Evolutionary conservation across 2,113 vertebrate species (phyloP).

Genomic region (Aramus guarauna): DNA sequence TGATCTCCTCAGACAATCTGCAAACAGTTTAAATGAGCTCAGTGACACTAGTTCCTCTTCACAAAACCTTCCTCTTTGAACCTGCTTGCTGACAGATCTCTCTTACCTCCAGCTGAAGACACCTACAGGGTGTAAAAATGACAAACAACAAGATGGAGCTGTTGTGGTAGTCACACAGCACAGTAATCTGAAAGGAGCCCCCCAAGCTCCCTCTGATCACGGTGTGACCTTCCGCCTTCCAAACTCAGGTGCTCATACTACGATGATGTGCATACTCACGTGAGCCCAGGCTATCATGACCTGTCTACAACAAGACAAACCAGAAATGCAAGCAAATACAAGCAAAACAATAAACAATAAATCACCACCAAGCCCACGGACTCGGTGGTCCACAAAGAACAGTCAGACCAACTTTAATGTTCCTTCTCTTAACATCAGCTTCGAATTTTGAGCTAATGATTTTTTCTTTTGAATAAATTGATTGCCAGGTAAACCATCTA

Average conservation of each 20-base stretch:
- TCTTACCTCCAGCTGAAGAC: neutral
- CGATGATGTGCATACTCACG: rapidly evolving
- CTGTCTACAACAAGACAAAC: neutral
- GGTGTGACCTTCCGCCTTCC: neutral
- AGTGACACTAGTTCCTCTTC: neutral
- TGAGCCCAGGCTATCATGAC: neutral
- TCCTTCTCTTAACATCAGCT: neutral
- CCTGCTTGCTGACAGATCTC: neutral
- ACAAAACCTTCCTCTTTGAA: slow-evolving; percentile 6
- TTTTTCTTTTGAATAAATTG: neutral
- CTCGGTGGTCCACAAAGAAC: neutral
- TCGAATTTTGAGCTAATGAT: neutral
- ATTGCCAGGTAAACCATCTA: neutral
- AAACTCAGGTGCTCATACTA: neutral
- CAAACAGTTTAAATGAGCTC: slow-evolving; percentile 59
- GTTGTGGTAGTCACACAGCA: neutral
- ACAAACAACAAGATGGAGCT: neutral
- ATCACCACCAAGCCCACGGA: neutral
- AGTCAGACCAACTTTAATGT: neutral
- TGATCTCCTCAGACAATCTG: slow-evolving; percentile 54
- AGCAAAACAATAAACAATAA: neutral
- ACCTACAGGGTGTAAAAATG: neutral
- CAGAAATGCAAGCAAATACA: neutral
- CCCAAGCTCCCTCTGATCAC: neutral
- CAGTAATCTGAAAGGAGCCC: rapidly evolving